Percentiles rank a stretch among this genome's conserved stretches.
These are phyloP conservation scores for Heptranchias perlo DNA, from an alignment of 2,113 vertebrate species.

Conservation along the genomic window DNA sequence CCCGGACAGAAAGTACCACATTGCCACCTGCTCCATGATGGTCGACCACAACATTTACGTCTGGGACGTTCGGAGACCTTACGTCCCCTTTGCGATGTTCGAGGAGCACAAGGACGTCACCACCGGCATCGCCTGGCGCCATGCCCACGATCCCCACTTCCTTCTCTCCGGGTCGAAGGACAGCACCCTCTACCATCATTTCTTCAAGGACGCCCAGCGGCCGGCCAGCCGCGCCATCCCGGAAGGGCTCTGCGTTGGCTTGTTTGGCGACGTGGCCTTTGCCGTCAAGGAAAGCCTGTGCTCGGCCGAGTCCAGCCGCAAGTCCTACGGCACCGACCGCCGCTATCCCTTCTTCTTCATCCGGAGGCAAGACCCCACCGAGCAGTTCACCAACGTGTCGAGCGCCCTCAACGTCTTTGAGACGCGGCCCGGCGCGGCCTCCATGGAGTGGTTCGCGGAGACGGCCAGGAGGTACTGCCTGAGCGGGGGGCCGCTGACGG, in stretches of 20 bases:
- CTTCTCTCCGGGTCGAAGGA: constrained; percentile 32
- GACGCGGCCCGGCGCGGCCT: background rate
- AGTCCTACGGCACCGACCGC: background rate
- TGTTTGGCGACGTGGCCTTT: constrained; percentile 22
- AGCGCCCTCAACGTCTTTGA: constrained; percentile 35
- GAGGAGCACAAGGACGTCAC: constrained; percentile 35
- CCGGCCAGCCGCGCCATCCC: constrained; percentile 14
- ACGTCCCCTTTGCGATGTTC: constrained; percentile 34
- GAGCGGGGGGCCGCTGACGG: background rate
- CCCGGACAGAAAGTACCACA: constrained; percentile 27
- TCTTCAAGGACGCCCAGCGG: constrained; percentile 37
- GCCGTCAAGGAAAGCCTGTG: constrained; percentile 35
- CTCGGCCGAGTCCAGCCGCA: constrained; percentile 23
- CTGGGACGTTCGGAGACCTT: constrained; percentile 36
- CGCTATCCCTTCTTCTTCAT: constrained; percentile 38
- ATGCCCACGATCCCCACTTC: constrained; percentile 35
- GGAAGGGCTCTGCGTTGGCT: constrained; percentile 12
- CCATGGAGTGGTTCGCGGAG: constrained; percentile 20
- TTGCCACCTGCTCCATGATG: constrained; percentile 40
- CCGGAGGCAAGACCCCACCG: background rate
- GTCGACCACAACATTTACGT: constrained; percentile 36
- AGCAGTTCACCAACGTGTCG: constrained; percentile 27
- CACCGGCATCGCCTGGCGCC: constrained; percentile 38
- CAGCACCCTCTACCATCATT: constrained; percentile 35
- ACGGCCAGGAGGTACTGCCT: constrained; percentile 23